Base-by-base conservation (phyloP, 2,888 invertebrate genomes). In the Cancer borealis region DNA sequence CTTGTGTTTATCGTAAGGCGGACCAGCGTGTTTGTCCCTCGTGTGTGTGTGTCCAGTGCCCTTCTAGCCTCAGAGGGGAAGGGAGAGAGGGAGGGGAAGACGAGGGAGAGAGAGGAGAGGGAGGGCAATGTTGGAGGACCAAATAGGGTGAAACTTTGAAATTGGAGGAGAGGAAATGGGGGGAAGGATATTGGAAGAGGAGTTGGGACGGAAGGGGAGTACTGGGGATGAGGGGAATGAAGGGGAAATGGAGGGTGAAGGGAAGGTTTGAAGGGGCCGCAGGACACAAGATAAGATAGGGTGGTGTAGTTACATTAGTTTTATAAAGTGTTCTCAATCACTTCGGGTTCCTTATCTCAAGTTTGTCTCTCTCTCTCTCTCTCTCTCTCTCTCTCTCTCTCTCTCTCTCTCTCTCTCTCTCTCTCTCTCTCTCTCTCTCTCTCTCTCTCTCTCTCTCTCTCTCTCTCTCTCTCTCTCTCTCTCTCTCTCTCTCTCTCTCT, bases 401-500 rank as follows among this genome's bases (percentile, higher is more conserved):
- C 47, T n/a, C 49, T 47, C 47, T 47, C 8, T 45, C 73, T 92
- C 73, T 92, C 26, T 45, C 88, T 84, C 47, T 84, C 87, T 60
- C 39, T 88, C 54, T 88, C n/a, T 84, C 47, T 84, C 84, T 46
- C 54, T 49, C 60, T 88, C 39, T 49, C 54, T 79, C 10, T 26
- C 5, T 79, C 79, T 2, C 12, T 66, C 14, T 21, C n/a, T 21
- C 66, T 66, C 17, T 14, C 21, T 66, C 21, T 66, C n/a, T 21
- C 21, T 21, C 30, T 30, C 21, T 30, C 90, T 47, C 54, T 49
- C 47, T n/a, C 49, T 47, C 47, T 47, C 8, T 45, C 73, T 92
- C 73, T 92, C 26, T 45, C 88, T 84, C 47, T 84, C 87, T 60
- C 39, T 88, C 54, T 88, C n/a, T 84, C 47, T 84, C 84, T 46